Evolutionary conservation across 2,113 vertebrate species (phyloP), one percentile per base, ranked within the genome.

Genomic region (Alaudala cheleensis): DNA sequence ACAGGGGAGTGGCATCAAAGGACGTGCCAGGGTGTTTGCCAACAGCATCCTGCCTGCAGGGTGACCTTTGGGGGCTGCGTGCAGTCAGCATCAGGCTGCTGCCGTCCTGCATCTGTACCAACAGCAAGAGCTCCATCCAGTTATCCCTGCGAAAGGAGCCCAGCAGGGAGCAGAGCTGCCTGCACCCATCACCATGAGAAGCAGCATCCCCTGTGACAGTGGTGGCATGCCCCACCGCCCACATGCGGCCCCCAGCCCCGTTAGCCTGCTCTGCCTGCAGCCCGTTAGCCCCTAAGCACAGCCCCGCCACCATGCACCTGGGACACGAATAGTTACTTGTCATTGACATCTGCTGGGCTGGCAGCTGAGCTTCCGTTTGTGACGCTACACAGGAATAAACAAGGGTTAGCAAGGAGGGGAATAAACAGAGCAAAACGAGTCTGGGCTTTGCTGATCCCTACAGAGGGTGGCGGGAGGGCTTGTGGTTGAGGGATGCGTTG

Each of bases 271-370:
- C 53, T 7, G 71, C 54, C 39, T 26, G 15, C 72, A 17, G 95
- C 94, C 85, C 6, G 53, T 98, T 98, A 98, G 97, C 95, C 54
- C 14, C 71, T 85, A 96, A 99, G 98, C 98, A 70, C 96, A 97
- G 98, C 97, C 98, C 99, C 98, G 12, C 97, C 98, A 99, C 98
- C 99, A 98, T 98, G 99, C 99, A 97, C 77, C 80, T 88, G 89
- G 92, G 79, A 90, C 67, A 12, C 0, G 87, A 8, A 97, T 99
- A 99, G 98, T 99, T 99, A 99, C 99, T 99, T 99, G 98, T 98
- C 97, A 98, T 95, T 98, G 98, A 97, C 98, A 98, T 98, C 98
- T 94, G 98, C 97, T 96, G 98, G 95, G 97, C 97, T 95, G 97
- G 97, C 97, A 97, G 98, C 98, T 97, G 98, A 97, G 96, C 97